Conservation (phyloP, 1,140 invertebrate species). For the Anastrepha ludens region DNA sequence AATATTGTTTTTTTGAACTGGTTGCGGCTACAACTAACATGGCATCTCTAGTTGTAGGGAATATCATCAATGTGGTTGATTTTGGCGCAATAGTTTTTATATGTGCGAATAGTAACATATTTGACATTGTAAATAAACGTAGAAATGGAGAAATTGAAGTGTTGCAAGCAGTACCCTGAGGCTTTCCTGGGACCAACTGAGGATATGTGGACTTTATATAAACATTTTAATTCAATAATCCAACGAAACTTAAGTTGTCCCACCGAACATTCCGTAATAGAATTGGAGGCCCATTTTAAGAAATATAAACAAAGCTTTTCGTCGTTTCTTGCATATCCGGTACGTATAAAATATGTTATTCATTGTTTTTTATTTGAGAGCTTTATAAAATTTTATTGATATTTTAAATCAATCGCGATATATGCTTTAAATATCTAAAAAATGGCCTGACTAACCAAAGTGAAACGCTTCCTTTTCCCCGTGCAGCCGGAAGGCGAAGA, state of each 20-base stretch:
- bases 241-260: constrained; percentile 82
- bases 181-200: constrained; percentile 72
- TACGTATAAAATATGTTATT: constrained; percentile 75
- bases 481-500: no score
- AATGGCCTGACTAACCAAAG: no score
- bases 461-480: no score
- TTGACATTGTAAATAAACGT: background rate
- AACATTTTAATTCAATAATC: constrained; percentile 85
- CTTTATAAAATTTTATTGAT: no score
- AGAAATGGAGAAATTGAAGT: constrained; percentile 22
- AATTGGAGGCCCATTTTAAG: constrained; percentile 86
- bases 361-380: background rate
- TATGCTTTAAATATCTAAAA: no score
- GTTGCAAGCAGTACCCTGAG: background rate
- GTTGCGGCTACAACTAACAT: no score
- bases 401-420: no score
- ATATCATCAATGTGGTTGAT: background rate
- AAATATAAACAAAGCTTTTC: constrained; percentile 92
- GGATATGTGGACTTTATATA: constrained; percentile 92
- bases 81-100: background rate
- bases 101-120: background rate
- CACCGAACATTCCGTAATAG: constrained; percentile 80
- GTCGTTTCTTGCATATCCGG: constrained; percentile 90
- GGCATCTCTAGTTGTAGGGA: no score
- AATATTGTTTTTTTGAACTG: no score